These are phyloP conservation scores for Heliconius sara DNA, from an alignment of 2,888 invertebrate genomes.

Conservation along the genomic window DNA sequence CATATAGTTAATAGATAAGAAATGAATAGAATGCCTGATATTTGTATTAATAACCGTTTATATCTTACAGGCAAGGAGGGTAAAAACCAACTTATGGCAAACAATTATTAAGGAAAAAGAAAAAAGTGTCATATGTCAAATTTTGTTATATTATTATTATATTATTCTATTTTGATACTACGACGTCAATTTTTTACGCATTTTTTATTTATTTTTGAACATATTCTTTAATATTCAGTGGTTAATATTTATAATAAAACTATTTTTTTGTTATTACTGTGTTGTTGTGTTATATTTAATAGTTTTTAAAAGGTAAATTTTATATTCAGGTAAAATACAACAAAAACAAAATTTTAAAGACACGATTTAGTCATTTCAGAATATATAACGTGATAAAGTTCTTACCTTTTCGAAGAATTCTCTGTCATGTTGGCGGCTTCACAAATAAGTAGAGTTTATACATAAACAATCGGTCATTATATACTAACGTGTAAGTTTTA, in stretches of 20 bases:
- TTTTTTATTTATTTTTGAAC: conserved; percentile 1
- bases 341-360: neutral
- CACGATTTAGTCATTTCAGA: neutral
- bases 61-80: neutral
- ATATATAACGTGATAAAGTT: conserved; percentile 31
- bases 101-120: neutral
- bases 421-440: conserved; percentile 73
- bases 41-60: neutral
- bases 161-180: conserved; percentile 1
- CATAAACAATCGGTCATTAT: conserved; percentile 64
- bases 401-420: conserved; percentile 80
- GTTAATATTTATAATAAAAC: conserved; percentile 4
- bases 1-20: neutral
- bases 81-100: neutral
- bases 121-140: conserved; percentile 22
- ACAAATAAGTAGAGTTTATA: conserved; percentile 57
- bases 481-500: conserved; percentile 48
- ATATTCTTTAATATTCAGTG: neutral
- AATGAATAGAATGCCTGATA: neutral
- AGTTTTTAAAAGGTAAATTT: neutral
- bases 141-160: conserved; percentile 6
- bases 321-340: conserved; percentile 18
- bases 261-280: neutral
- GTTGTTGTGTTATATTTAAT: neutral
- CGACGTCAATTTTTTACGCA: neutral